Base-by-base conservation (phyloP, 2,113 vertebrate species). In the Amia ocellicauda region DNA sequence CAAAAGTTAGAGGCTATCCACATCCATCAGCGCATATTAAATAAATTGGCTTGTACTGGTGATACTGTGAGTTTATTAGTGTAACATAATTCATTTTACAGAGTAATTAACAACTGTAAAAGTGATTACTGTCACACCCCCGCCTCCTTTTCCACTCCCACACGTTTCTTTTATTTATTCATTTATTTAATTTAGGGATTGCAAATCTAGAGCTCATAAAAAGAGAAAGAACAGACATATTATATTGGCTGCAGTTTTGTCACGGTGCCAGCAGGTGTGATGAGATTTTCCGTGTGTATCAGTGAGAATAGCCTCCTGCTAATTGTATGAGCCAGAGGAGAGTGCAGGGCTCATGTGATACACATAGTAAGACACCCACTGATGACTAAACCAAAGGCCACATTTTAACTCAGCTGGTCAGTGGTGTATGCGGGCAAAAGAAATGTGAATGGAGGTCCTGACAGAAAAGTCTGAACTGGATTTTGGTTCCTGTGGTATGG, bases 251-350 rank as follows among this genome's bases (percentile, higher is more conserved):
- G 5, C 8, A 8, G 1, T 13, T 17, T 40, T 59, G 67, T 55
- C 49, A 20, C 28, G 26, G 63, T 31, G 56, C 62, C 67, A 64
- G 27, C 55, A 64, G 31, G 56, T 59, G 54, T 43, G 47, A 59
- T 22, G 43, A 8, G 1, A 20, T 27, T 62, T 55, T 69, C 56
- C 49, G 26, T 41, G 53, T 22, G 49, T 58, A 36, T 61, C 58
- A 55, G 26, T 16, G 36, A 2, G 36, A 45, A 56, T 51, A 61
- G 47, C 20, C 20, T 66, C 64, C 43, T 19, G 19, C 19, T 36
- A 40, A 9, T 31, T 28, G 16, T 16, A 19, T 22, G 58, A 17
- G 7, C 60, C 60, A 40, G 54, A 49, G 61, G 51, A 24, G 13
- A 64, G n/a, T n/a, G n/a, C n/a, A n/a, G n/a, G n/a, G n/a, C n/a